These are phyloP conservation scores for Cyphomyrus discorhynchus DNA, from an alignment of 2,113 vertebrate species.

Conservation along the genomic window DNA sequence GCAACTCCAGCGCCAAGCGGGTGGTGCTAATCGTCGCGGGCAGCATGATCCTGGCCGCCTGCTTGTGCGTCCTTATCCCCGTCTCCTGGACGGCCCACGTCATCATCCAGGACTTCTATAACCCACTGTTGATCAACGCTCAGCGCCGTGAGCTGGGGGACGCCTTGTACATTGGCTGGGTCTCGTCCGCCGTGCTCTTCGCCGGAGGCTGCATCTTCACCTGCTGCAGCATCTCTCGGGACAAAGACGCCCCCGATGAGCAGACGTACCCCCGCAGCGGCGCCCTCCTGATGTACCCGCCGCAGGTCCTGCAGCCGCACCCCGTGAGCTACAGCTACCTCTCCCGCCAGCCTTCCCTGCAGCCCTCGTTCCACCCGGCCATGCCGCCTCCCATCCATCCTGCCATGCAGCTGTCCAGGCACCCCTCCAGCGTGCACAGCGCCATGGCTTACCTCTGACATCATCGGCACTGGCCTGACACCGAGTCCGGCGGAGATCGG, in stretches of 20 bases:
- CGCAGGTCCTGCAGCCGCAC: conserved; percentile 28
- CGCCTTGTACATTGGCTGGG: conserved; percentile 70
- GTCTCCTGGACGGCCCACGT: conserved; percentile 65
- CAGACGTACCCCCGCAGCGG: conserved; percentile 43
- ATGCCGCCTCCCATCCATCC: not conserved
- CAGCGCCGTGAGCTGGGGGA: conserved; percentile 68
- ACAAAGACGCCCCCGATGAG: conserved; percentile 29
- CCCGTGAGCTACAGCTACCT: conserved; percentile 49
- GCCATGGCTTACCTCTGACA: conserved; percentile 38
- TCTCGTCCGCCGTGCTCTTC: conserved; percentile 56
- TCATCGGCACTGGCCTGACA: not conserved
- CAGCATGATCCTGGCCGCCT: conserved; percentile 50
- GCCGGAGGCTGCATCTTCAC: conserved; percentile 59
- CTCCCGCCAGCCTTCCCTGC: conserved; percentile 51
- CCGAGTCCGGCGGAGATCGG: not conserved
- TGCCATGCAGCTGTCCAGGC: not conserved
- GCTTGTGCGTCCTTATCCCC: conserved; percentile 57
- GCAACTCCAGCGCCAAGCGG: conserved; percentile 51
- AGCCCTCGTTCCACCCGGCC: not conserved
- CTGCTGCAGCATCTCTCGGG: conserved; percentile 47
- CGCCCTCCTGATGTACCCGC: conserved; percentile 46
- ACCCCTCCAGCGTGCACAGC: conserved; percentile 25
- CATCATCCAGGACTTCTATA: conserved; percentile 68
- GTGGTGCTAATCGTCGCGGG: conserved; percentile 57
- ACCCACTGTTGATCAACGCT: conserved; percentile 59